Base-by-base conservation (phyloP, 2,888 invertebrate genomes). In the Pycnomerus fuliginosus region DNA sequence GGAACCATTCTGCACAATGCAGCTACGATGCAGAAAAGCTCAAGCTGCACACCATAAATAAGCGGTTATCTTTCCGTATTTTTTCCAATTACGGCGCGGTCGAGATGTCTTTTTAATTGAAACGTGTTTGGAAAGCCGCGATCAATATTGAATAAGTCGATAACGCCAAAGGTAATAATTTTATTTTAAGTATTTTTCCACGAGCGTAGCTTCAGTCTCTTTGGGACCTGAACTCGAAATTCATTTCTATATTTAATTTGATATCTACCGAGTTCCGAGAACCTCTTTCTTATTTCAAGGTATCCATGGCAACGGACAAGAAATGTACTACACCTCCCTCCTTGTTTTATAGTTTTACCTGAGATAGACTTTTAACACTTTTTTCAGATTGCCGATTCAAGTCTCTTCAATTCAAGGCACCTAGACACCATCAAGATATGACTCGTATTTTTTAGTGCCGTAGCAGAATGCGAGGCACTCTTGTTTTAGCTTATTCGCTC, bases 161-260 rank as follows among this genome's bases (percentile, higher is more conserved):
- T 55, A 49, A 46, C 39, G 44, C 50, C 53, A 46, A 52, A 49
- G 55, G 59, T 53, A 61, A 60, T 62, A 60, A 62, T 58, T 62
- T 56, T 50, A 49, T 52, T 61, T 60, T 60, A 60, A 60, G 60
- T 58, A 58, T 57, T 60, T 60, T 61, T 58, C 56, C 56, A 47
- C 56, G 44, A 58, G 50, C 52, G 57, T 54, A 58, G 53, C 48
- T 53, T 38, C 24, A 42, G 54, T 52, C 58, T 53, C 59, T 22
- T 34, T 45, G 60, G 62, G 50, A 50, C 48, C 49, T 44, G 49
- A 47, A 56, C 50, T 37, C 23, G 23, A 22, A 63, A 64, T 61
- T 61, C 62, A 64, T 63, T 64, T 64, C 62, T 65, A 64, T 64
- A 64, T 64, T 64, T 65, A 62, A 63, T 63, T 63, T 56, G 59